A percentile compares a stretch with the other conserved stretches of the same genome.
phyloP scores from a whole-genome alignment of 2,888 invertebrate species.

The Drosophila mulleri region DNA sequence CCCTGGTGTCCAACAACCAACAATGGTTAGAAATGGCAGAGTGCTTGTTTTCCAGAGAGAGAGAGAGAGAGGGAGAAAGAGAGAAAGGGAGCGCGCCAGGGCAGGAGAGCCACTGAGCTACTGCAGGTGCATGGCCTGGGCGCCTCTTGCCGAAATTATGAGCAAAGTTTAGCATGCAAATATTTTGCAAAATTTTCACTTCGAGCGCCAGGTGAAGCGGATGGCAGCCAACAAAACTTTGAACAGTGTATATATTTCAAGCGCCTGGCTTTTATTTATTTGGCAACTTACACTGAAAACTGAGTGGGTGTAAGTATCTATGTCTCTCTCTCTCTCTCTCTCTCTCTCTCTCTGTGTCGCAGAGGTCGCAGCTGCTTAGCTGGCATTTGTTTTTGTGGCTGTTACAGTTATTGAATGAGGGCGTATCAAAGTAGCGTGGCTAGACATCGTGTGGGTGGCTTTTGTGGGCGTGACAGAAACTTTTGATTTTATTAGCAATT shows the following conservation, averaged over 20 bases:
- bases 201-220: slow-evolving; percentile 65
- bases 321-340: neutral
- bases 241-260: slow-evolving; percentile 61
- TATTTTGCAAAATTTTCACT: slow-evolving; percentile 72
- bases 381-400: slow-evolving; percentile 50
- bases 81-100: too few species aligned
- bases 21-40: slow-evolving; percentile 49
- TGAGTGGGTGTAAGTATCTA: slow-evolving; percentile 4
- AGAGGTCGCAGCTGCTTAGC: slow-evolving; percentile 64
- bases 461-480: slow-evolving; percentile 43
- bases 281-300: slow-evolving; percentile 51
- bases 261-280: slow-evolving; percentile 68
- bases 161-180: slow-evolving; percentile 76
- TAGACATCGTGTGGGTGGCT: slow-evolving; percentile 37
- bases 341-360: slow-evolving; percentile 8
- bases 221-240: slow-evolving; percentile 61
- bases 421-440: slow-evolving; percentile 23
- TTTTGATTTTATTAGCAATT: slow-evolving; percentile 80
- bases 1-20: slow-evolving; percentile 24
- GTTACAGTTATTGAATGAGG: slow-evolving; percentile 64
- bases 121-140: slow-evolving; percentile 4
- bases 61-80: neutral
- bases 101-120: neutral
- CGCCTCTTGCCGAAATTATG: slow-evolving; percentile 61
- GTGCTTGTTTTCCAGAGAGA: slow-evolving; percentile 20